Conservation (phyloP, 1,140 invertebrate species). For the Harlomillsia oculata region DNA sequence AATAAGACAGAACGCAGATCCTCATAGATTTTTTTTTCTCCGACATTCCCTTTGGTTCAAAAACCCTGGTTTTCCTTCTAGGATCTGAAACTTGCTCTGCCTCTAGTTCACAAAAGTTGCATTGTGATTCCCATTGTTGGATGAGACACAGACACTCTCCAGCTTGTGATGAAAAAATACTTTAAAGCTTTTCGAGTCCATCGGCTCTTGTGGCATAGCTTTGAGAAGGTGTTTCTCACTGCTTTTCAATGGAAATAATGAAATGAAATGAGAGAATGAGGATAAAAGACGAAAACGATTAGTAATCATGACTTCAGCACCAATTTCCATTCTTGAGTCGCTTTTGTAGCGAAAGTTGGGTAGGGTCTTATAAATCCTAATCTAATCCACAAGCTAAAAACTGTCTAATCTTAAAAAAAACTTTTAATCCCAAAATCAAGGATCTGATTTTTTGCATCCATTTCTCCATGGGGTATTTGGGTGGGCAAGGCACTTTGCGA, state of each 20-base stretch:
- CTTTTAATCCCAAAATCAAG: conserved; percentile 5
- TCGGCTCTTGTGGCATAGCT: not conserved
- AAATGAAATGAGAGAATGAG: conserved; percentile 7
- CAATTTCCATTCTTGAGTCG: conserved; percentile 10
- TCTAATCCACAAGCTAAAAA: not conserved
- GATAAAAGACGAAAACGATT: conserved; percentile 7
- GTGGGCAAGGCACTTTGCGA: too few relatives aligned
- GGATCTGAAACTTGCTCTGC: not conserved
- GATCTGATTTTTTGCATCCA: not conserved
- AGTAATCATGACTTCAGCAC: conserved; percentile 11
- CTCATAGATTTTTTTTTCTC: not conserved
- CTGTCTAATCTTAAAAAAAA: too few relatives aligned
- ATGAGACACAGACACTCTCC: not conserved
- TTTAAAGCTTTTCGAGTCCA: not conserved
- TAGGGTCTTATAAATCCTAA: too few relatives aligned
- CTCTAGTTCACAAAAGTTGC: not conserved
- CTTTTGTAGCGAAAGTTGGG: too few relatives aligned
- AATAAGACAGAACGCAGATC: not conserved
- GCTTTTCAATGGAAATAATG: conserved; percentile 12
- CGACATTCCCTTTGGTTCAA: not conserved
- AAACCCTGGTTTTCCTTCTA: conserved; percentile 6
- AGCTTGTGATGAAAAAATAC: not conserved
- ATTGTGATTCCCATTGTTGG: not conserved
- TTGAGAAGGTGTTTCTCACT: not conserved
- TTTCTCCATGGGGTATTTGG: too few relatives aligned